Conservation (phyloP, 2,888 invertebrate species). For the Pristionchus exspectatus region DNA sequence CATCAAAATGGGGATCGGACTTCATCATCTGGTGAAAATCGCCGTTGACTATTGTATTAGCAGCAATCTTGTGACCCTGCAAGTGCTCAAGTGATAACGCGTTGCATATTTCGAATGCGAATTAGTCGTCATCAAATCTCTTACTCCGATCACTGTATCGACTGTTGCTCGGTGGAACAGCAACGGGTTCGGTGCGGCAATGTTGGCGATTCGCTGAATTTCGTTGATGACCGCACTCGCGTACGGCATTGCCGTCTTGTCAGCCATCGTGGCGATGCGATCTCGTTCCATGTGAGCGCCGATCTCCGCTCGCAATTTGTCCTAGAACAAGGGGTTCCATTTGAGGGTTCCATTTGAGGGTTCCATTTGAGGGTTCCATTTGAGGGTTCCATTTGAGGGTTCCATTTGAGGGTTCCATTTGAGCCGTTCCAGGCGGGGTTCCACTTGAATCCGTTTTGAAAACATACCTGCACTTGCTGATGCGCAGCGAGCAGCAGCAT, state of each 20-base stretch:
- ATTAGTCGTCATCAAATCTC: too few relatives aligned
- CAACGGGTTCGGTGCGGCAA: not conserved
- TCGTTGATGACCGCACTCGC: not conserved
- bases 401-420: too few relatives aligned
- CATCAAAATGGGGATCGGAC: constrained; percentile 55
- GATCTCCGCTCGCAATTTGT: not conserved
- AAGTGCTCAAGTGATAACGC: too few relatives aligned
- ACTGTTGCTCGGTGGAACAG: not conserved
- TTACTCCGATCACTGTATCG: constrained; percentile 9
- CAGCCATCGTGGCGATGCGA: not conserved
- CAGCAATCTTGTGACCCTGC: constrained; percentile 14
- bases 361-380: too few relatives aligned
- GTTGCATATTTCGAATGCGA: too few relatives aligned
- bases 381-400: too few relatives aligned
- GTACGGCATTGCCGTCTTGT: not conserved
- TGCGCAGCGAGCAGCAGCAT: constrained; percentile 61
- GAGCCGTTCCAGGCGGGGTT: too few relatives aligned
- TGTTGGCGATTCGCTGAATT: constrained; percentile 40
- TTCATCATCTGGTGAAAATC: not conserved
- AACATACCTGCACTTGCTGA: constrained; percentile 65
- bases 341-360: too few relatives aligned
- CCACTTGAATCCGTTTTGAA: too few relatives aligned
- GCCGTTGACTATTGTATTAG: not conserved
- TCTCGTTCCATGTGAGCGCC: not conserved
- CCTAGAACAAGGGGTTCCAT: not conserved